Base-by-base conservation (phyloP, 2,113 vertebrate genomes). In the Malurus melanocephalus region DNA sequence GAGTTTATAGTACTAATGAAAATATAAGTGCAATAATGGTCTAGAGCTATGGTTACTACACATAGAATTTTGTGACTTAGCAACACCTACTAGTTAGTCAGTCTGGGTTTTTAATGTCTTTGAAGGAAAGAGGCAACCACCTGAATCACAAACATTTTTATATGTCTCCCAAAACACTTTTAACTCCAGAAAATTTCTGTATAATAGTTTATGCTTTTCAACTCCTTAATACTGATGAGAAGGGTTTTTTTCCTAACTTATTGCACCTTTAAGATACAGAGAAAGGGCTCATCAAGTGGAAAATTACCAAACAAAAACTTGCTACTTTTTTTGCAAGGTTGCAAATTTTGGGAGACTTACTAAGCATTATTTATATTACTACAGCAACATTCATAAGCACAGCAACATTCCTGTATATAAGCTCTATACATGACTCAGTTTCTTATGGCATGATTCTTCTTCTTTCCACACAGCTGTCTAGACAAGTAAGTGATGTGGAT, bases 51-150 rank as follows among this genome's bases (percentile, higher is more conserved):
- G 90, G 90, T 67, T 92, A 75, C 67, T 74, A 10, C 16, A 57
- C 0, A 2, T 80, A 88, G 81, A 56, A 87, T 92, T 84, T 76
- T 75, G 64, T 97, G 95, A 97, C 87, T 94, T 90, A 95, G 80
- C 27, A 94, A 92, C 86, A 73, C 85, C 89, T 91, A 79, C 74
- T 46, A n/a, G 38, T 68, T 73, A 87, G 38, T 92, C 78, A 85
- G 40, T 74, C 67, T 81, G 33, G 35, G 59, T 87, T 85, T 93
- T 90, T 77, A 85, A 89, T 65, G 24, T 80, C 90, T 94, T 88
- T 62, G 69, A 93, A 88, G 52, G 27, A 83, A 87, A 62, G 18
- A 96, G 59, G 59, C 77, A 96, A 92, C 93, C 71, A 90, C 46
- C 59, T 96, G 89, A 94, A 88, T 91, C 85, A 94, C 56, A 85